Percentiles rank a stretch among this genome's conserved stretches.
phyloP scores from a whole-genome alignment of 2,797 vertebrate genomes.

The Cichlasoma orientale region DNA sequence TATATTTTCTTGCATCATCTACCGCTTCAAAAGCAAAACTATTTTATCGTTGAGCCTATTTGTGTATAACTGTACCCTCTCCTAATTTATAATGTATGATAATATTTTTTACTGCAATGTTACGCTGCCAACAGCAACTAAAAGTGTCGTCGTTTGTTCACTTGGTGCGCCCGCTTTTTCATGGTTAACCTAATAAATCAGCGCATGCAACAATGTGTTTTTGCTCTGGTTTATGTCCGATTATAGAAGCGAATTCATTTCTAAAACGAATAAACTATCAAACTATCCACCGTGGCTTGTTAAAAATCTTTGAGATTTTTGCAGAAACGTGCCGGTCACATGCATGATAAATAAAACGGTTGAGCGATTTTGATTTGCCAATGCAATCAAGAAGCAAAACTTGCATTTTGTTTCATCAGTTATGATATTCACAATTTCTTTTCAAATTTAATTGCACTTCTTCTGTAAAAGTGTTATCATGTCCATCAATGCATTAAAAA shows the following conservation, averaged over 20 bases:
- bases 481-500: neutral
- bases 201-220: slow-evolving; percentile 54
- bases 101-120: slow-evolving; percentile 58
- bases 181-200: slow-evolving; percentile 62
- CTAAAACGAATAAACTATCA: neutral
- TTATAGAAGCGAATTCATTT: neutral
- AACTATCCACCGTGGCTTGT: neutral
- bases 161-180: slow-evolving; percentile 46
- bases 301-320: too few species aligned
- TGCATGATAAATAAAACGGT: neutral
- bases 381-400: neutral
- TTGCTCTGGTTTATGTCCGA: neutral
- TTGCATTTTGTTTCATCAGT: neutral
- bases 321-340: neutral
- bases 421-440: too few species aligned
- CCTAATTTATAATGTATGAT: slow-evolving; percentile 54
- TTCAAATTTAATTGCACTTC: too few species aligned
- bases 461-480: neutral
- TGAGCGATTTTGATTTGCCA: neutral
- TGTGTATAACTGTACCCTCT: slow-evolving; percentile 42
- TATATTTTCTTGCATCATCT: slow-evolving; percentile 2
- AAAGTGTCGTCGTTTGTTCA: slow-evolving; percentile 43
- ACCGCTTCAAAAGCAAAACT: slow-evolving; percentile 61
- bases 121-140: slow-evolving; percentile 35
- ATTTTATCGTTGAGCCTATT: slow-evolving; percentile 40